Conservation (phyloP, 2,888 invertebrate genomes). For the Isoperla grammatica region DNA sequence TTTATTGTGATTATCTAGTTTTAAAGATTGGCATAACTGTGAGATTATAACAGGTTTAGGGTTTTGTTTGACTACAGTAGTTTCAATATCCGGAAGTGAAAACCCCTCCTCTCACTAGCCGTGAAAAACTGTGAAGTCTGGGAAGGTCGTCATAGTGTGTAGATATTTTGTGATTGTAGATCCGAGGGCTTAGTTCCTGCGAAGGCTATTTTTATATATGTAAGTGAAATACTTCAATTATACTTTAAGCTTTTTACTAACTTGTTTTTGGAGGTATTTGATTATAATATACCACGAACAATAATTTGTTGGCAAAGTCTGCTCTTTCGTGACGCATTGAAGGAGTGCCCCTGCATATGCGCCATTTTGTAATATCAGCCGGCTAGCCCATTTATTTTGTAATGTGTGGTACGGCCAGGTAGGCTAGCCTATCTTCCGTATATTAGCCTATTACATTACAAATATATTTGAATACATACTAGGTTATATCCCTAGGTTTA, state of each 20-base stretch:
- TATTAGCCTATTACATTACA: no score
- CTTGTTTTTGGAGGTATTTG: no score
- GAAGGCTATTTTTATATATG: constrained; percentile 31
- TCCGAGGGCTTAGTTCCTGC: constrained; percentile 30
- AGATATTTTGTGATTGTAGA: constrained; percentile 30
- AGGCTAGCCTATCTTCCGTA: no score
- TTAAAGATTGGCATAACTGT: no score
- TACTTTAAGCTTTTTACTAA: not conserved
- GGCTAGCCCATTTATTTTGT: constrained; percentile 11
- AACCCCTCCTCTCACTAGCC: constrained; percentile 27
- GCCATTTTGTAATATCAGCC: constrained; percentile 34
- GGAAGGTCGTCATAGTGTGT: constrained; percentile 32
- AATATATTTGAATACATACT: no score
- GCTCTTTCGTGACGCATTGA: constrained; percentile 52
- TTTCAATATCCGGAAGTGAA: constrained; percentile 6
- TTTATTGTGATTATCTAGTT: no score
- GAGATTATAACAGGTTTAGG: not conserved
- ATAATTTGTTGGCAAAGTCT: not conserved
- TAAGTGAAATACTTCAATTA: constrained; percentile 23
- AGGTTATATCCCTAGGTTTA: no score
- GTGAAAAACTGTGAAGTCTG: constrained; percentile 29
- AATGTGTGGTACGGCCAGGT: no score
- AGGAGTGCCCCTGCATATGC: constrained; percentile 56
- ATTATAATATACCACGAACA: not conserved
- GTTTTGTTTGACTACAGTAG: not conserved